phyloP scores from a whole-genome alignment of 37 sponge, comb jelly and placozoan genomes.

The Agelas oroides region DNA sequence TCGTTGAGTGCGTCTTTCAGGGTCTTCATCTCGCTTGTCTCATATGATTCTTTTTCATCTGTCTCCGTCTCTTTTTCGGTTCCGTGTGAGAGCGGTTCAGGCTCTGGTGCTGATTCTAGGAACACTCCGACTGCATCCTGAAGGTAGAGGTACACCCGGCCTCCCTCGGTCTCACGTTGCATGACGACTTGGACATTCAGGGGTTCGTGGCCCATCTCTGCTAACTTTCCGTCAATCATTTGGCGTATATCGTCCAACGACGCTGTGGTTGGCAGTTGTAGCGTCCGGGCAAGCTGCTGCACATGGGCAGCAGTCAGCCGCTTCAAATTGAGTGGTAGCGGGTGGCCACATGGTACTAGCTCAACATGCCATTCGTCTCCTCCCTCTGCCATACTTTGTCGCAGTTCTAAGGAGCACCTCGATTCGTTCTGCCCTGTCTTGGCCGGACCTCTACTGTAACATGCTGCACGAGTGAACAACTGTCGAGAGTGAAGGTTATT shows the following conservation, averaged over 20 bases:
- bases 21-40: not conserved
- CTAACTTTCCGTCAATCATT: conserved; percentile 27
- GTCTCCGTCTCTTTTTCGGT: too few species aligned
- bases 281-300: not conserved
- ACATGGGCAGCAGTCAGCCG: not conserved
- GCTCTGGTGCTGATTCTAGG: conserved; percentile 12
- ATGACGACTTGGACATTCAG: conserved; percentile 12
- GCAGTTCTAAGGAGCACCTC: not conserved
- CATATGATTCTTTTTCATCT: not conserved
- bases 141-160: not conserved
- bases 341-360: not conserved
- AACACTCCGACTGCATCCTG: conserved; percentile 37
- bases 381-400: not conserved
- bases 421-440: too few species aligned
- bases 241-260: conserved; percentile 5
- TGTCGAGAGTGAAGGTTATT: too few species aligned
- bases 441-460: not conserved
- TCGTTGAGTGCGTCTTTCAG: not conserved
- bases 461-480: too few species aligned
- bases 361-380: not conserved
- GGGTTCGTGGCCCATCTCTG: conserved; percentile 15
- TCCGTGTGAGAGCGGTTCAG: not conserved
- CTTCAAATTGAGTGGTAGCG: conserved; percentile 19
- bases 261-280: conserved; percentile 9
- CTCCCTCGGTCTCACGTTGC: not conserved